Evolutionary conservation across 2,113 vertebrate species (phyloP), one percentile per base, ranked within the genome.

Genomic region (Campylomormyrus numenius): DNA sequence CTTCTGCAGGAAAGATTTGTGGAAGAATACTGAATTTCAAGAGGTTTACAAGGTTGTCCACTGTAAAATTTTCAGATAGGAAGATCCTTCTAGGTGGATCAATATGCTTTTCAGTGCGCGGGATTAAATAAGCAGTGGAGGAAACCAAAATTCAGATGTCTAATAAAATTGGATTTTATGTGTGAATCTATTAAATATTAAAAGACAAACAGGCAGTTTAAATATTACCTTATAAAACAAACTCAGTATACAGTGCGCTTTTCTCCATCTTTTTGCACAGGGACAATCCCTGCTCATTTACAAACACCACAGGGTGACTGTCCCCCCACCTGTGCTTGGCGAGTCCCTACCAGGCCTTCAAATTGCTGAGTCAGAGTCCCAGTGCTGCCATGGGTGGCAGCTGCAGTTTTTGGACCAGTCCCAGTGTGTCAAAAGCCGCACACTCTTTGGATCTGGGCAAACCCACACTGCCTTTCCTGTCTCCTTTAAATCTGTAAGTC

Each of bases 21-120:
- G 11, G 2, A 6, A 49, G 48, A 50, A 49, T 86, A 13, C 11
- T 27, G 46, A 86, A 49, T 21, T 85, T 50, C 45, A 31, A 15
- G 21, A 48, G 45, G 24, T 5, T 15, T 27, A 50, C 19, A 27
- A 31, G 48, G 48, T 50, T n/a, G 7, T 85, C 83, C 83, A 49
- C 45, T 85, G 39, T n/a, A n/a, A 85, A 85, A 85, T 19, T 11
- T 85, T 42, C 84, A 85, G 84, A 86, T 21, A 85, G 83, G n/a
- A 86, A n/a, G 10, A 46, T 49, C 24, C 45, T 85, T 21, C 83
- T 35, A 45, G 42, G 83, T n/a, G 46, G 83, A n/a, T 85, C 45
- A 85, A 10, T 45, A n/a, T 45, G 17, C 17, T 48, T 46, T 10
- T 85, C 83, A 45, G 3, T 70, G 27, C 1, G 27, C 62, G 4